Evolutionary conservation across 2,888 invertebrate species (phyloP).

Genomic region (Perithous albicinctus): DNA sequence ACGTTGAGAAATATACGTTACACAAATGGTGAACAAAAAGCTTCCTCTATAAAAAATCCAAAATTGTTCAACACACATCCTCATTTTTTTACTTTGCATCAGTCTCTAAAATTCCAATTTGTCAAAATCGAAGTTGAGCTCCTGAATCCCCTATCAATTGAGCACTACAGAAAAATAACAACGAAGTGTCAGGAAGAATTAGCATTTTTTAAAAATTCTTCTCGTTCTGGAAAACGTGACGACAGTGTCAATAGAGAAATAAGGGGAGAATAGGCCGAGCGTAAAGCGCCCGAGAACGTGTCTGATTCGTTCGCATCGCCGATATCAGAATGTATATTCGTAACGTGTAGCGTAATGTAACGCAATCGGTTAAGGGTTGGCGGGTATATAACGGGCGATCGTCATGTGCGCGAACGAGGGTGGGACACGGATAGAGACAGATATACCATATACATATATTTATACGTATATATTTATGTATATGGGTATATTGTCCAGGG

Average conservation of each 20-base stretch:
- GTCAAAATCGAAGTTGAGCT: not conserved
- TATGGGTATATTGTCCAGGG: constrained; percentile 10
- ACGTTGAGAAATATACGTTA: no score
- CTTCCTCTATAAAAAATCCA: not conserved
- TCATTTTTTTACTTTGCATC: no score
- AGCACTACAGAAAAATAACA: not conserved
- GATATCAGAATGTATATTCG: constrained; percentile 55
- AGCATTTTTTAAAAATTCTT: not conserved
- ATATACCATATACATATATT: constrained; percentile 11
- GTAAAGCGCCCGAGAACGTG: constrained; percentile 13
- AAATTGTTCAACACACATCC: no score
- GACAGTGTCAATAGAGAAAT: not conserved
- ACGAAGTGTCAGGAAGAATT: not conserved
- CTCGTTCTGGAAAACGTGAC: not conserved
- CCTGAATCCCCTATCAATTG: not conserved
- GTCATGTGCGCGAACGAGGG: constrained; percentile 14
- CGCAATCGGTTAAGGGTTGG: constrained; percentile 67
- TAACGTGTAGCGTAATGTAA: constrained; percentile 71
- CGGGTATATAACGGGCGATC: constrained; percentile 41
- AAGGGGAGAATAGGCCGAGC: constrained; percentile 20
- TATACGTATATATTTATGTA: not conserved
- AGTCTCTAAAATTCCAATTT: not conserved
- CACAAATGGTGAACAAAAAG: no score
- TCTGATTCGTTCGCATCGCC: constrained; percentile 38
- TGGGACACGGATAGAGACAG: constrained; percentile 31